These are phyloP conservation scores for Scyliorhinus canicula DNA, from an alignment of 2,797 vertebrate genomes.

Conservation along the genomic window DNA sequence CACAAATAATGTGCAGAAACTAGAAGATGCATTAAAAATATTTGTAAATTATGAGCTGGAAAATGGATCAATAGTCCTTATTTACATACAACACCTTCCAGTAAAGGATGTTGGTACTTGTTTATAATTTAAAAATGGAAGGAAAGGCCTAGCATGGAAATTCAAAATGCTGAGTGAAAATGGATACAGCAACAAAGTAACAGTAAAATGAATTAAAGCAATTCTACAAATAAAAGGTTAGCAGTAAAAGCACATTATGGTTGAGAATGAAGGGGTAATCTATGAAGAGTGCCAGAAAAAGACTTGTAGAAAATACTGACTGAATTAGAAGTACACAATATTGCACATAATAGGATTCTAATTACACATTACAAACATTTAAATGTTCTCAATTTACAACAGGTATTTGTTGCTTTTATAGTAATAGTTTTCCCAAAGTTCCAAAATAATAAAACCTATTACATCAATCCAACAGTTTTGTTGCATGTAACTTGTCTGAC, in stretches of 20 bases:
- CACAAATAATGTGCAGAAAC: background rate
- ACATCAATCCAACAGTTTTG: background rate
- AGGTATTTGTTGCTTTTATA: background rate
- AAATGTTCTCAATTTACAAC: background rate
- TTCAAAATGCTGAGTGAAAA: background rate
- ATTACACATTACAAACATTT: background rate
- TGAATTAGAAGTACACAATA: background rate
- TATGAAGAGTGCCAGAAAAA: background rate
- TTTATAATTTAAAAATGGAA: background rate
- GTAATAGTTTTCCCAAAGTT: slow-evolving; percentile 1
- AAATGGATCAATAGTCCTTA: background rate
- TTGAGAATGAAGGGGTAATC: background rate
- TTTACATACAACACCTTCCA: no score
- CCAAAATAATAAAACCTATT: background rate
- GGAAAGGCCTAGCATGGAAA: background rate
- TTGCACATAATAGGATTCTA: background rate
- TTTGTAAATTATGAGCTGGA: background rate
- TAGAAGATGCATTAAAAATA: background rate
- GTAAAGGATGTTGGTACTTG: background rate
- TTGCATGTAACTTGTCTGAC: background rate
- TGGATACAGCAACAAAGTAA: background rate
- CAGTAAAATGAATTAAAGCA: background rate
- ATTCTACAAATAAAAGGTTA: background rate
- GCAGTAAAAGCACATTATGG: background rate
- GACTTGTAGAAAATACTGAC: background rate